phyloP scores from a whole-genome alignment of 2,888 invertebrate species.

The Lycocerus yunnanus region DNA sequence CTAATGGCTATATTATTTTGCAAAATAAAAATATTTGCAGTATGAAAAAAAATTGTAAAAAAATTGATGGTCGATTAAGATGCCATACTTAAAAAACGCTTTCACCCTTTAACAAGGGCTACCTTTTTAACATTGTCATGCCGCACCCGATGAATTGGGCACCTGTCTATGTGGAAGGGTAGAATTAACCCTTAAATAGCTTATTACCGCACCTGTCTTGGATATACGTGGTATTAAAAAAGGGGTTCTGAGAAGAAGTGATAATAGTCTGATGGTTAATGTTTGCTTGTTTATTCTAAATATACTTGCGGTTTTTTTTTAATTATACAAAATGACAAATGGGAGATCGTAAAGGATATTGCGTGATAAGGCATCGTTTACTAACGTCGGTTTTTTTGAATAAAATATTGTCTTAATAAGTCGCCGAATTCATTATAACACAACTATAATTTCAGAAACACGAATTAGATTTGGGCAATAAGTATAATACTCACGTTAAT shows the following conservation, averaged over 20 bases:
- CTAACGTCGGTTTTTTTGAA: neutral
- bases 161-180: conserved; percentile 41
- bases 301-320: conserved; percentile 11
- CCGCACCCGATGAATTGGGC: conserved; percentile 41
- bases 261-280: conserved; percentile 13
- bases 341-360: neutral
- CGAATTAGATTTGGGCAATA: neutral
- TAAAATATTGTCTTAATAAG: neutral
- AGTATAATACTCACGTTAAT: neutral
- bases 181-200: conserved; percentile 48
- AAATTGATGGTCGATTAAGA: conserved; percentile 36
- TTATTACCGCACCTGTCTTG: conserved; percentile 44
- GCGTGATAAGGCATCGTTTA: neutral
- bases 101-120: conserved; percentile 32
- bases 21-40: too few species aligned
- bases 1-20: too few species aligned
- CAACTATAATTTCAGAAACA: neutral
- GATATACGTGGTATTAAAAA: neutral
- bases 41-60: too few species aligned
- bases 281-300: conserved; percentile 3
- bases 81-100: conserved; percentile 25
- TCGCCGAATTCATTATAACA: neutral
- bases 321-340: neutral
- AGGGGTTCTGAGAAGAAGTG: conserved; percentile 1
- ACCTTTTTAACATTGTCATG: conserved; percentile 44